Evolutionary conservation across 2,888 invertebrate species (phyloP).

Genomic region (Cheiracanthium punctorium): DNA sequence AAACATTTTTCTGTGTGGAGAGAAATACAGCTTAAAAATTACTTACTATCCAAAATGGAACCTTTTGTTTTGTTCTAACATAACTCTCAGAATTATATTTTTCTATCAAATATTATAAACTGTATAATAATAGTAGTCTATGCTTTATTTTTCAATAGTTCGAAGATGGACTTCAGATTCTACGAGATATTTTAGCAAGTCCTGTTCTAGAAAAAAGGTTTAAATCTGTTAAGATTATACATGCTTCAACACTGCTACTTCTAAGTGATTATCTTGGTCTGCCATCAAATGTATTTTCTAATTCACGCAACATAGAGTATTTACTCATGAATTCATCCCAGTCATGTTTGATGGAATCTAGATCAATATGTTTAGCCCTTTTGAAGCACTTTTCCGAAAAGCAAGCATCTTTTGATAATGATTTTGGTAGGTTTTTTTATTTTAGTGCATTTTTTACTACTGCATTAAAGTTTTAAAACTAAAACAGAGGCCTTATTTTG

Average conservation of each 20-base stretch:
- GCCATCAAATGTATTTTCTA: slow-evolving; percentile 14
- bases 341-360: slow-evolving; percentile 21
- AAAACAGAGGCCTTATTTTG: too few species aligned
- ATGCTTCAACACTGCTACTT: slow-evolving; percentile 23
- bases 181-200: slow-evolving; percentile 16
- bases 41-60: too few species aligned
- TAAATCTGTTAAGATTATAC: slow-evolving; percentile 34
- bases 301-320: slow-evolving; percentile 11
- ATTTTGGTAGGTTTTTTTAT: neutral
- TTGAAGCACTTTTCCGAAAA: slow-evolving; percentile 38
- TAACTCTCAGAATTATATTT: too few species aligned
- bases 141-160: slow-evolving; percentile 40
- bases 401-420: neutral
- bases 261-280: slow-evolving; percentile 25
- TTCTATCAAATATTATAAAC: too few species aligned
- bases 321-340: slow-evolving; percentile 16
- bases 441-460: neutral
- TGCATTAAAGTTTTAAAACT: too few species aligned
- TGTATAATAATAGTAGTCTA: too few species aligned
- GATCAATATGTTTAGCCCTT: slow-evolving; percentile 20
- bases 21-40: too few species aligned
- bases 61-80: too few species aligned
- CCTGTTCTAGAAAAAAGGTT: slow-evolving; percentile 24
- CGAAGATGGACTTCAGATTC: slow-evolving; percentile 36
- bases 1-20: too few species aligned